These are phyloP conservation scores for Acanthopagrus latus DNA, from an alignment of 2,797 vertebrate species.

Conservation along the genomic window DNA sequence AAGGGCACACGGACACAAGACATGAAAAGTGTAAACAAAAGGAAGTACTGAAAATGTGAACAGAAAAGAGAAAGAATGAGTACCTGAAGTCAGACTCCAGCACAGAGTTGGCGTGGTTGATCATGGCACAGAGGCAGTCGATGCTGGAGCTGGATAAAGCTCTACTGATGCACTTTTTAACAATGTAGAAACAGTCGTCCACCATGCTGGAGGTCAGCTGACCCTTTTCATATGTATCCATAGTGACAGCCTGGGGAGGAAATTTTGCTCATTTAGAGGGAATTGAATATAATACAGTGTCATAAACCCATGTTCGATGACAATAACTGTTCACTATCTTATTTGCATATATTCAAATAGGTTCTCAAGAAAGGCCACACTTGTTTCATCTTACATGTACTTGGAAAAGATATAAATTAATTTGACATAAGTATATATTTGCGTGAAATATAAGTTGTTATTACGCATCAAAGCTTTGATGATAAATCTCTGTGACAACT, in stretches of 20 bases:
- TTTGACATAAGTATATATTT: neutral
- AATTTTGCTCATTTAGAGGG: neutral
- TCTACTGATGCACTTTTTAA: slow-evolving; percentile 98
- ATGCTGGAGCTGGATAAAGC: slow-evolving; percentile 97
- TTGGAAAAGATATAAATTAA: neutral
- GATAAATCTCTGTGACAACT: neutral
- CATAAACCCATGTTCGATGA: neutral
- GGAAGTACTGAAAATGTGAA: neutral
- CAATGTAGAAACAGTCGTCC: slow-evolving; percentile 98
- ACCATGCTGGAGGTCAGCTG: slow-evolving; percentile 99
- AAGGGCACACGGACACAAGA: neutral
- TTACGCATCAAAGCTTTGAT: neutral
- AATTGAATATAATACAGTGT: neutral
- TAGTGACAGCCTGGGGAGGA: slow-evolving; percentile 91
- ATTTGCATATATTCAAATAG: neutral
- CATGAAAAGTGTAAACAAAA: neutral
- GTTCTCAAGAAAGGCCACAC: too few relatives aligned
- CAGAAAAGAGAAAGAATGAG: neutral
- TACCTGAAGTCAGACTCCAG: slow-evolving; percentile 98
- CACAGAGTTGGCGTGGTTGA: slow-evolving; percentile 96
- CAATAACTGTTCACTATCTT: neutral
- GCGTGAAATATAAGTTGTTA: neutral
- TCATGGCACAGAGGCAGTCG: slow-evolving; percentile 99
- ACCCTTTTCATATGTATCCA: slow-evolving; percentile 94
- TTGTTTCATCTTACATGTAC: neutral